These are phyloP conservation scores for Chroicocephalus ridibundus DNA, from an alignment of 2,113 vertebrate species.

Conservation along the genomic window DNA sequence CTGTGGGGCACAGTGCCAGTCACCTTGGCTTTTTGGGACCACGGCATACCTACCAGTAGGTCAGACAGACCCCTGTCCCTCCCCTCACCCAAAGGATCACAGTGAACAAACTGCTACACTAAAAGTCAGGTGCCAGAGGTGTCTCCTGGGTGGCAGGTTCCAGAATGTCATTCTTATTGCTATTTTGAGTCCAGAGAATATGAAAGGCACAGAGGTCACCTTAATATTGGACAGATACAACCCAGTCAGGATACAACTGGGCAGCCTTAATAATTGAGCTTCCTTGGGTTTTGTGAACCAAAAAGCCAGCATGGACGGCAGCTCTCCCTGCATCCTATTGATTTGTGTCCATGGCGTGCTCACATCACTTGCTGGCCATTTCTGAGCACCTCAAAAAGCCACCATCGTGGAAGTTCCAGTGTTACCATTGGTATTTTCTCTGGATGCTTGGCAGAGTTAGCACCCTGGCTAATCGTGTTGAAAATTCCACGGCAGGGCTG, in stretches of 20 bases:
- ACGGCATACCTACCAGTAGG: rapidly evolving
- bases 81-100: too few species aligned
- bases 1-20: background rate
- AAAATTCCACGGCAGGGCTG: background rate
- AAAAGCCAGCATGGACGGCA: background rate
- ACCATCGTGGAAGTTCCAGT: background rate
- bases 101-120: rapidly evolving
- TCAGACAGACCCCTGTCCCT: background rate
- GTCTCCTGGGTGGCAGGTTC: background rate
- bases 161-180: background rate
- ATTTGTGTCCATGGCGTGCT: background rate
- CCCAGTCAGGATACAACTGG: background rate
- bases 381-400: background rate
- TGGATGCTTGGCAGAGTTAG: background rate
- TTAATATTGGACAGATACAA: background rate
- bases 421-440: background rate
- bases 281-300: background rate
- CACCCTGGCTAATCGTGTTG: rapidly evolving
- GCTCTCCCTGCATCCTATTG: background rate
- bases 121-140: background rate
- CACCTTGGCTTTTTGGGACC: background rate
- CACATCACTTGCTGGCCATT: background rate
- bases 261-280: background rate
- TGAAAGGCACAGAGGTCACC: background rate
- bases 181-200: background rate